Evolutionary conservation across 2,113 vertebrate genomes (phyloP).

Genomic region (Onychostruthus taczanowskii): DNA sequence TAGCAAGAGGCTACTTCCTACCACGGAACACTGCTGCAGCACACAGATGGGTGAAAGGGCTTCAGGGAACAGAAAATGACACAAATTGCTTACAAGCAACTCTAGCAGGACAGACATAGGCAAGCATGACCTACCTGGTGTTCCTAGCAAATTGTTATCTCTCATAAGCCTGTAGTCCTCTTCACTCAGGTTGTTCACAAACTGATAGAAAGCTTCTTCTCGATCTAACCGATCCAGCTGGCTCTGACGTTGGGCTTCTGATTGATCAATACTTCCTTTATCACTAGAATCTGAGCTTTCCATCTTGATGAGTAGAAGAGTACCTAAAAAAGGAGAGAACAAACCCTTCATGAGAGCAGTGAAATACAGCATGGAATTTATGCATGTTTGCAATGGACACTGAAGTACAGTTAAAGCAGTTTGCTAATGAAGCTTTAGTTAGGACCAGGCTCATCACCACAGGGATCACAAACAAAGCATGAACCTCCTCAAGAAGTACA

Average conservation of each 20-base stretch:
- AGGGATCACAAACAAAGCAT: neutral
- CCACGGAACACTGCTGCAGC: neutral
- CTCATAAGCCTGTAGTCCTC: slow-evolving; percentile 99
- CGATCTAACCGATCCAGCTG: slow-evolving; percentile 91
- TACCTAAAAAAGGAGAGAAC: slow-evolving; percentile 60
- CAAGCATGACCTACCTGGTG: slow-evolving; percentile 82
- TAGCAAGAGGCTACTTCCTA: neutral
- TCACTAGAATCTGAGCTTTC: slow-evolving; percentile 91
- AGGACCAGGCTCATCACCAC: neutral
- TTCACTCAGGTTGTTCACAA: slow-evolving; percentile 97
- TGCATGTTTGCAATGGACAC: neutral
- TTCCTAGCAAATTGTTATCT: slow-evolving; percentile 97
- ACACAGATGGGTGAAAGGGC: neutral
- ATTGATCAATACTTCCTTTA: slow-evolving; percentile 87
- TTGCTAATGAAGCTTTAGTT: neutral
- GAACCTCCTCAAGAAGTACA: neutral
- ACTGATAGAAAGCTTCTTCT: slow-evolving; percentile 98
- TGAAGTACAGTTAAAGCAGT: neutral
- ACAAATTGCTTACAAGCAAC: neutral
- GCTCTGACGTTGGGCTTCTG: slow-evolving; percentile 89
- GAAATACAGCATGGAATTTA: neutral
- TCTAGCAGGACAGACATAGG: neutral
- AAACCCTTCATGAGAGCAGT: neutral
- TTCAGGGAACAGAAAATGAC: neutral
- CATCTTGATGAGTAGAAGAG: slow-evolving; percentile 79